Evolutionary conservation across 1,140 invertebrate genomes (phyloP).

Genomic region (Dolichoris vasculosae): DNA sequence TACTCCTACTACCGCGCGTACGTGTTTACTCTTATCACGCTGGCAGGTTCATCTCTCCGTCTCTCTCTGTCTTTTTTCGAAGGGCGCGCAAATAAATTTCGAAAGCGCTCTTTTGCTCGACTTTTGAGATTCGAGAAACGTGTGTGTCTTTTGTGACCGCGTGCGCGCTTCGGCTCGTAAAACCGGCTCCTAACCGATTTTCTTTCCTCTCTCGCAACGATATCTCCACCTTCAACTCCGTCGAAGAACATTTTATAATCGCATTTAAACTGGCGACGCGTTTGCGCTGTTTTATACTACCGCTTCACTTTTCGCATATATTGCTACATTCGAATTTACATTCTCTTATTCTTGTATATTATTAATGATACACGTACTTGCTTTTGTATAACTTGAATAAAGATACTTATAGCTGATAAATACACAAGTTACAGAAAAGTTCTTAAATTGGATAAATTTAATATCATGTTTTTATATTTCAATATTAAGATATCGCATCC

Average conservation of each 20-base stretch:
- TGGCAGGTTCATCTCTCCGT: constrained; percentile 27
- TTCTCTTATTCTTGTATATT: background rate
- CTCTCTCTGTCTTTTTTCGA: background rate
- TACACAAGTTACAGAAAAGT: background rate
- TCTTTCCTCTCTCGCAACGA: background rate
- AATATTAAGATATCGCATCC: background rate
- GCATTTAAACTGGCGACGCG: constrained; percentile 29
- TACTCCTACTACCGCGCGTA: background rate
- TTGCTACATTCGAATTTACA: background rate
- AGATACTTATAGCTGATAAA: background rate
- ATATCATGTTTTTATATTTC: background rate
- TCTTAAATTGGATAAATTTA: too few relatives aligned
- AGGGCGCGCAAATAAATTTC: constrained; percentile 44
- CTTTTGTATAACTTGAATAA: background rate
- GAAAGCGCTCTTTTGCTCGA: background rate
- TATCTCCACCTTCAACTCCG: background rate
- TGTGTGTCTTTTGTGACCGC: constrained; percentile 28
- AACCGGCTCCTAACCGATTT: constrained; percentile 49
- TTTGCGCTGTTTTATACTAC: constrained; percentile 6
- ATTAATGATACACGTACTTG: background rate
- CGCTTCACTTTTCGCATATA: background rate
- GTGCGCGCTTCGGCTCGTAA: constrained; percentile 38
- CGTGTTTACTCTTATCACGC: constrained; percentile 39
- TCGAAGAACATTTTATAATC: constrained; percentile 39
- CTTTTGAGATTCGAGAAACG: constrained; percentile 45